phyloP scores from a whole-genome alignment of 1,140 invertebrate species.

The Plectrocnemia conspersa region DNA sequence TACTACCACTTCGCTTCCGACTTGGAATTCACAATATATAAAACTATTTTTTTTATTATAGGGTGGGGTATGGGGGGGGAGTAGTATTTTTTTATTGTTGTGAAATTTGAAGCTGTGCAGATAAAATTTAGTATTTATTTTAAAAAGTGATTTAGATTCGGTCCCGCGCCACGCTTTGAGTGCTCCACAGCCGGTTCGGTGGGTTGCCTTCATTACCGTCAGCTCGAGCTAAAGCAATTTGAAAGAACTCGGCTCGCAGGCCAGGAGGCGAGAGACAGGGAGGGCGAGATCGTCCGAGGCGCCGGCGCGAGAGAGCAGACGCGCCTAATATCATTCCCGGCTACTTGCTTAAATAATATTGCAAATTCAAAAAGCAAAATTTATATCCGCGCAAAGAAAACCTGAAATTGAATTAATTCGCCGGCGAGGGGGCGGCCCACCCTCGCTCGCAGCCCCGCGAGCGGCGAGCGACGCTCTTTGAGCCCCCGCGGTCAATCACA shows the following conservation, averaged over 20 bases:
- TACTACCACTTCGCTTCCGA: no score
- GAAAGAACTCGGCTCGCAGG: conserved; percentile 15
- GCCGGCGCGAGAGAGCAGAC: neutral
- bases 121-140: no score
- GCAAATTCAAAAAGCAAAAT: conserved; percentile 36
- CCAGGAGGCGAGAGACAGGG: neutral
- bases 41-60: no score
- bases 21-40: no score
- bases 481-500: conserved; percentile 16
- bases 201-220: conserved; percentile 26
- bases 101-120: no score
- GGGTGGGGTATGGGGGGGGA: no score
- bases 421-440: conserved; percentile 6
- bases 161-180: conserved; percentile 9
- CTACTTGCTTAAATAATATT: conserved; percentile 35
- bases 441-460: neutral
- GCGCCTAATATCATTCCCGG: conserved; percentile 21
- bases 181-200: conserved; percentile 6
- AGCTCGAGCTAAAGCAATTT: conserved; percentile 31
- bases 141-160: no score
- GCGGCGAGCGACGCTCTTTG: neutral
- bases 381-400: conserved; percentile 34
- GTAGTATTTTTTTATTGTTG: no score
- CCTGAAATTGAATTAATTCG: conserved; percentile 36
- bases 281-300: conserved; percentile 2